Evolutionary conservation across 1,140 invertebrate genomes (phyloP).

Genomic region (Globodera rostochiensis): DNA sequence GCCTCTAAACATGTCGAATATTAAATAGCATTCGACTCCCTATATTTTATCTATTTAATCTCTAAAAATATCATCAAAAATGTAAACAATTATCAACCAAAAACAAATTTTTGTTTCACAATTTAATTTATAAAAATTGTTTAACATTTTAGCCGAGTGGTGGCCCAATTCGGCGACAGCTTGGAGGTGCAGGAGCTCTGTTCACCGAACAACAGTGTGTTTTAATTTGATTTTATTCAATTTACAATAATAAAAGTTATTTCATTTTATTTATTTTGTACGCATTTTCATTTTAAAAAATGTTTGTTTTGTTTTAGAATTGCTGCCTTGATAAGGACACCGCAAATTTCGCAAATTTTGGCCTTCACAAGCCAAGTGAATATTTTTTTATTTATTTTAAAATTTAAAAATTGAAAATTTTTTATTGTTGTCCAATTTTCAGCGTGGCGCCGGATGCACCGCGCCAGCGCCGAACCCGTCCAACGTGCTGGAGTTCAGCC

Average conservation of each 20-base stretch:
- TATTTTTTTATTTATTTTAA: not conserved
- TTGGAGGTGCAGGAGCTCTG: not conserved
- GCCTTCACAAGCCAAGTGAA: not conserved
- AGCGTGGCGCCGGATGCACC: not conserved
- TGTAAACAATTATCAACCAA: too few relatives aligned
- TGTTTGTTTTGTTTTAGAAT: too few relatives aligned
- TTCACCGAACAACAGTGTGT: not conserved
- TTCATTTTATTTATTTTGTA: too few relatives aligned
- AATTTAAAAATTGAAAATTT: not conserved
- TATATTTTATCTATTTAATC: too few relatives aligned
- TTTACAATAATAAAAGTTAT: too few relatives aligned
- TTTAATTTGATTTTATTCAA: too few relatives aligned
- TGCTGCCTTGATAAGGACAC: not conserved
- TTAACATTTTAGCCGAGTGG: not conserved
- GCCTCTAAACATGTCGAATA: too few relatives aligned
- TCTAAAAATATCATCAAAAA: too few relatives aligned
- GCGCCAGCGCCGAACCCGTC: not conserved
- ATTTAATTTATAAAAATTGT: too few relatives aligned
- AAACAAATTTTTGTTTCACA: too few relatives aligned
- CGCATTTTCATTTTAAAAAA: too few relatives aligned
- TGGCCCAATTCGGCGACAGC: not conserved
- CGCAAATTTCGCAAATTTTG: not conserved
- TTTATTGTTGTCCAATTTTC: not conserved
- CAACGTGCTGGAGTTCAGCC: slow-evolving; percentile 32
- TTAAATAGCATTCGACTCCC: too few relatives aligned